These are phyloP conservation scores for Lophochroa leadbeateri DNA, from an alignment of 2,113 vertebrate genomes.

Conservation along the genomic window DNA sequence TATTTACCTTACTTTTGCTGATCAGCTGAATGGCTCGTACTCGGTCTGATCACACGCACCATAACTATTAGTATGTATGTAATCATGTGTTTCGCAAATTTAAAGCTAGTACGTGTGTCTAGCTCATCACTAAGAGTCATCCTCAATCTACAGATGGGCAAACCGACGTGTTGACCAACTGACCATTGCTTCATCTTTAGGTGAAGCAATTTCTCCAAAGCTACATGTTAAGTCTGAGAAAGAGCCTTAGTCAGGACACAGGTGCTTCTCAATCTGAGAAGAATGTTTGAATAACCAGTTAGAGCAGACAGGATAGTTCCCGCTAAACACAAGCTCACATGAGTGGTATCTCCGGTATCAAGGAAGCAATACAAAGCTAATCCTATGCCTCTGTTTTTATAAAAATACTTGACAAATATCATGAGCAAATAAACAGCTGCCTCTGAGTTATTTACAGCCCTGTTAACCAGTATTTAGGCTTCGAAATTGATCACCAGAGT, in stretches of 20 bases:
- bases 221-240: neutral
- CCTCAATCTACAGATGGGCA: neutral
- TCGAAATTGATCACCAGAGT: slow-evolving; percentile 56
- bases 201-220: neutral
- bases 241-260: neutral
- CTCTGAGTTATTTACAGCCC: slow-evolving; percentile 43
- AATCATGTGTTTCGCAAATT: neutral
- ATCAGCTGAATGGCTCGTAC: neutral
- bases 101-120: neutral
- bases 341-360: neutral
- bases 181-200: neutral
- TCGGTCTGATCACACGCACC: neutral
- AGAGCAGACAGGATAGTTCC: neutral
- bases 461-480: slow-evolving; percentile 50
- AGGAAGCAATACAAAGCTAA: neutral
- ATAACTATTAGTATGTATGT: neutral
- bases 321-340: neutral
- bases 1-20: neutral
- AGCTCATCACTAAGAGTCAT: neutral
- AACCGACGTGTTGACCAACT: neutral
- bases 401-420: slow-evolving; percentile 30
- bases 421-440: slow-evolving; percentile 51
- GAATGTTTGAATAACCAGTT: neutral
- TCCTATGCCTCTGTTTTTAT: neutral
- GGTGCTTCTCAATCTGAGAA: neutral